phyloP scores from a whole-genome alignment of 2,888 invertebrate genomes.

The Allacma fusca region DNA sequence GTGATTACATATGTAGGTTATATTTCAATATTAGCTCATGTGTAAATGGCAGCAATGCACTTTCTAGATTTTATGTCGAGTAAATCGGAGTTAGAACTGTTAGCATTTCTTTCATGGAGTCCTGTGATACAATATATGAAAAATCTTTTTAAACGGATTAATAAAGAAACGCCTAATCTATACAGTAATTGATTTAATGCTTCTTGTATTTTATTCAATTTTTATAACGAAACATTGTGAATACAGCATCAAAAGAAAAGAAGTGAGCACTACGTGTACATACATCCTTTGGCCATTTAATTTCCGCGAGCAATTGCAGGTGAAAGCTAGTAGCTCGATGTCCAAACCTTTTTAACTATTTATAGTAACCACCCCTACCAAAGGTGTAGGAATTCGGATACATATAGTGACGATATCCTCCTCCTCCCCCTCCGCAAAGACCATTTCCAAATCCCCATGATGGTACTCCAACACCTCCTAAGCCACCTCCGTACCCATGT shows the following conservation, averaged over 20 bases:
- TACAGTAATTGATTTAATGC: neutral
- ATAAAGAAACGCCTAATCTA: conserved; percentile 1
- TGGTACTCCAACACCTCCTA: neutral
- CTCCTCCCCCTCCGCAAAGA: neutral
- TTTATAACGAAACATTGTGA: too few species aligned
- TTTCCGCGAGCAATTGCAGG: too few species aligned
- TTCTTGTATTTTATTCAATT: neutral
- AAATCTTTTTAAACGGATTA: neutral
- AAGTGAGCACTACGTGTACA: too few species aligned
- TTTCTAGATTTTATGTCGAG: neutral
- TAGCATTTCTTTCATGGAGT: neutral
- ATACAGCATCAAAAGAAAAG: too few species aligned
- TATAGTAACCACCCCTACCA: conserved; percentile 15
- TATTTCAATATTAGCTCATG: too few species aligned
- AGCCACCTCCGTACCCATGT: neutral
- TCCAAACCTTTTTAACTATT: too few species aligned
- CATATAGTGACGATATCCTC: neutral
- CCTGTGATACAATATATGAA: neutral
- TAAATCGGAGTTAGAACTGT: neutral
- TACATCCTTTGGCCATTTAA: too few species aligned
- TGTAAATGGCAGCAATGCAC: too few species aligned
- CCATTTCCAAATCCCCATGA: neutral
- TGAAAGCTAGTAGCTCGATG: too few species aligned
- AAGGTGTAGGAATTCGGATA: neutral
- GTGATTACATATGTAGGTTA: too few species aligned